A percentile compares a stretch with the other conserved stretches of the same genome.
These are phyloP conservation scores for Rhinogobius similis DNA, from an alignment of 2,113 vertebrate genomes.

Conservation along the genomic window DNA sequence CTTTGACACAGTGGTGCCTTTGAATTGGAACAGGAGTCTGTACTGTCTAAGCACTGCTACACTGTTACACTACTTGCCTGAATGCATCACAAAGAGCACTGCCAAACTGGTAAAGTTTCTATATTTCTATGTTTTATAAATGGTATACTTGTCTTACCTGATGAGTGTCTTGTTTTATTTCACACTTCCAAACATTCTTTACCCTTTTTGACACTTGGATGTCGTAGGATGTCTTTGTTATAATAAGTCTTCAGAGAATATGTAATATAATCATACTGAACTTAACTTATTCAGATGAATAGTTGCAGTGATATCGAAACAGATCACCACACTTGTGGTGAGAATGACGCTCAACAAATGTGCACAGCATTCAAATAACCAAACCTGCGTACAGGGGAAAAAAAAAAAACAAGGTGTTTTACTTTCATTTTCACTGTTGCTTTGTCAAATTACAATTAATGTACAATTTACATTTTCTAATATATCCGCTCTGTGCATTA, in stretches of 20 bases:
- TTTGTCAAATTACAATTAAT: no score
- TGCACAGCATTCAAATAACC: no score
- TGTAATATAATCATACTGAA: no score
- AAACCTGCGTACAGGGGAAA: no score
- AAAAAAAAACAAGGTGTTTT: no score
- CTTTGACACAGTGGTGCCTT: conserved; percentile 28
- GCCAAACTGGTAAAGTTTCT: conserved; percentile 23
- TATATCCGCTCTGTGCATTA: background rate
- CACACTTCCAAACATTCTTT: background rate
- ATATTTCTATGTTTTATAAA: conserved; percentile 25
- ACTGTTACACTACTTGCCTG: conserved; percentile 29
- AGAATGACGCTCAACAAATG: no score
- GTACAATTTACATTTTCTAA: background rate
- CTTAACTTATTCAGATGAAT: no score
- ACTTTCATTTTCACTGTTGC: background rate
- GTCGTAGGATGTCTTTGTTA: no score
- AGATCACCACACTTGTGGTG: no score
- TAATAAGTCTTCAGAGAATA: no score
- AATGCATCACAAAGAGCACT: conserved; percentile 28
- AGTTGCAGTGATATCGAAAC: no score
- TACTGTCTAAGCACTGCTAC: conserved; percentile 31
- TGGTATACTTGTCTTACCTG: conserved; percentile 4
- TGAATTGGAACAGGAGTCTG: background rate
- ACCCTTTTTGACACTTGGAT: no score
- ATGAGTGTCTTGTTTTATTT: conserved; percentile 7